A percentile compares a stretch with the other conserved stretches of the same genome.
These are phyloP conservation scores for Trimorus sp. DNA, from an alignment of 2,888 invertebrate species.

Conservation along the genomic window DNA sequence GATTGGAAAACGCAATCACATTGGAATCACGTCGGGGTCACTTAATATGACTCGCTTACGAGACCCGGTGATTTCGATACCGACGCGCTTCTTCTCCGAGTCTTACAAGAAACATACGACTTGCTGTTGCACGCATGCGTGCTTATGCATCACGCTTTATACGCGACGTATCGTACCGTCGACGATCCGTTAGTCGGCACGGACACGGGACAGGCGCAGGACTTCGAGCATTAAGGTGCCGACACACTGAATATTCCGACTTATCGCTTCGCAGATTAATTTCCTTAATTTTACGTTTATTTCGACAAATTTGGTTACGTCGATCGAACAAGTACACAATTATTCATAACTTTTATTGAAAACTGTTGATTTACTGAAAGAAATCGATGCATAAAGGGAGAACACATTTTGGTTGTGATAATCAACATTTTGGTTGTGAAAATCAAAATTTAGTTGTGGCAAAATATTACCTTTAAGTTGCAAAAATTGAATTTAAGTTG, in stretches of 20 bases:
- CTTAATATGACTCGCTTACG: slow-evolving; percentile 31
- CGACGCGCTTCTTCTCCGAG: slow-evolving; percentile 38
- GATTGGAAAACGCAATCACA: slow-evolving; percentile 35
- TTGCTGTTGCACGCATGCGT: slow-evolving; percentile 40
- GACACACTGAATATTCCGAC: slow-evolving; percentile 29
- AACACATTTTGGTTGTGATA: too few species aligned
- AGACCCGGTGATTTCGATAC: slow-evolving; percentile 51
- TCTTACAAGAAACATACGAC: slow-evolving; percentile 40
- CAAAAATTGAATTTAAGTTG: too few species aligned
- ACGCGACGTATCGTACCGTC: slow-evolving; percentile 48
- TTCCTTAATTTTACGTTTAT: too few species aligned
- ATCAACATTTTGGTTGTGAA: too few species aligned
- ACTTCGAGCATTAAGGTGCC: slow-evolving; percentile 40
- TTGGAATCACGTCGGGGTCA: slow-evolving; percentile 28
- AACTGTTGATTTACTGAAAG: too few species aligned
- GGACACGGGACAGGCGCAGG: slow-evolving; percentile 34
- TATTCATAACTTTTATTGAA: too few species aligned
- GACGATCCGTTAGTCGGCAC: slow-evolving; percentile 53
- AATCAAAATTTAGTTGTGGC: too few species aligned
- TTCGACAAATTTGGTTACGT: too few species aligned
- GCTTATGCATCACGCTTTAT: slow-evolving; percentile 37
- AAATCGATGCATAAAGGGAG: background rate
- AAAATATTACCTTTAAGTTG: too few species aligned
- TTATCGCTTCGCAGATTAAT: too few species aligned
- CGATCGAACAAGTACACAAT: too few species aligned